Evolutionary conservation across 2,888 invertebrate species (phyloP).

Genomic region (Drosophila mettleri): DNA sequence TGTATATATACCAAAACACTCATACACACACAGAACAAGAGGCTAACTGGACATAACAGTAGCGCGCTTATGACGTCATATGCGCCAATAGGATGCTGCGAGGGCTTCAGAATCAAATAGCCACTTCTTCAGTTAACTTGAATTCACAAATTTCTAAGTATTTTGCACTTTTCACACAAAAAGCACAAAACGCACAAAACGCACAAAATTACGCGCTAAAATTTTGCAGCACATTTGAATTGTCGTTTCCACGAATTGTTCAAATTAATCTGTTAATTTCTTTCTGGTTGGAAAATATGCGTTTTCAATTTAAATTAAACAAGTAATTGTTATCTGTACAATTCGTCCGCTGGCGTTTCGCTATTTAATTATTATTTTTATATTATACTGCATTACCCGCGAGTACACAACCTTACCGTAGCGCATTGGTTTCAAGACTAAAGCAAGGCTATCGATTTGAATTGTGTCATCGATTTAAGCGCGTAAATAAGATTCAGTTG

Average conservation of each 20-base stretch:
- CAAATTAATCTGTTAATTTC: not conserved
- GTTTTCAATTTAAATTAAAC: constrained; percentile 5
- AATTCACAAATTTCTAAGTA: constrained; percentile 18
- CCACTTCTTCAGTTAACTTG: constrained; percentile 18
- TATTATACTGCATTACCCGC: not conserved
- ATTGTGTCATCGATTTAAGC: constrained; percentile 33
- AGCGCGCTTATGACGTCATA: constrained; percentile 69
- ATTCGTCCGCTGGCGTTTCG: constrained; percentile 20
- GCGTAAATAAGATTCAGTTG: not conserved
- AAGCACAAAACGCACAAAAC: not conserved
- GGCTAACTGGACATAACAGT: constrained; percentile 45
- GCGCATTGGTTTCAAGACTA: constrained; percentile 52
- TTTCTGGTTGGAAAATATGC: not conserved
- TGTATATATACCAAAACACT: constrained; percentile 18
- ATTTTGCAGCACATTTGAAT: constrained; percentile 8
- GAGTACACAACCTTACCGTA: constrained; percentile 41
- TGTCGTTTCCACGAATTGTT: constrained; percentile 8
- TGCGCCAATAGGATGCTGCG: constrained; percentile 59
- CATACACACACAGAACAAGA: not conserved
- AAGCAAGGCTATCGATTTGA: constrained; percentile 38
- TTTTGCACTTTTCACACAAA: constrained; percentile 26
- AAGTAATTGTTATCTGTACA: constrained; percentile 8
- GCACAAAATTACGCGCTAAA: constrained; percentile 7
- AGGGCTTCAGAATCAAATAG: constrained; percentile 20
- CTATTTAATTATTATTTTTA: constrained; percentile 19